Evolutionary conservation across 2,888 invertebrate species (phyloP).

Genomic region (Bimastos eiseni): DNA sequence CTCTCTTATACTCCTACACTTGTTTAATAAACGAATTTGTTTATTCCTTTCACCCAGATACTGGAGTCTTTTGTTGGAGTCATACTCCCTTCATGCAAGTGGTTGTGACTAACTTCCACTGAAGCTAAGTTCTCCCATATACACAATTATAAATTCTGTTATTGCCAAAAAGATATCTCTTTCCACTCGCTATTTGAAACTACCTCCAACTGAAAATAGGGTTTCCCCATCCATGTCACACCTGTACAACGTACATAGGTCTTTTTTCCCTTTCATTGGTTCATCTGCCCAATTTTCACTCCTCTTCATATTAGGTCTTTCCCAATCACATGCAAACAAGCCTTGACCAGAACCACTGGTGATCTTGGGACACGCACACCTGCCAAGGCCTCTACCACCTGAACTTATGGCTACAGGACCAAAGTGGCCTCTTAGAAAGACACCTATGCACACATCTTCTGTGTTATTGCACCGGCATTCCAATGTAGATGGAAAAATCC

Average conservation of each 20-base stretch:
- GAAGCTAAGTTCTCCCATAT: neutral
- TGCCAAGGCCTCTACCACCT: neutral
- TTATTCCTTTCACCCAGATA: neutral
- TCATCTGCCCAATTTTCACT: neutral
- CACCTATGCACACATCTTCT: neutral
- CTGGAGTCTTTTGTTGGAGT: neutral
- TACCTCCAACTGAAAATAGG: neutral
- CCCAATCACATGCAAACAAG: neutral
- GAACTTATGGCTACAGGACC: neutral
- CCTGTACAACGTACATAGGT: no score
- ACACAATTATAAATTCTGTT: no score
- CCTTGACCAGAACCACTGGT: neutral
- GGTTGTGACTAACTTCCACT: neutral
- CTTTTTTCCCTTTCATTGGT: no score
- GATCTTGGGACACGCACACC: neutral
- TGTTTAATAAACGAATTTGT: neutral
- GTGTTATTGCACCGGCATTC: no score
- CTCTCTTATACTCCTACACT: neutral
- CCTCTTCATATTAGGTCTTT: neutral
- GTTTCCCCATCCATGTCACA: neutral
- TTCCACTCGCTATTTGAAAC: neutral
- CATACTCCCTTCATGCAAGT: no score
- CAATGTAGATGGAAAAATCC: neutral
- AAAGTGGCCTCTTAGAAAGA: neutral
- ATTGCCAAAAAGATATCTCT: neutral